Evolutionary conservation across 2,888 invertebrate genomes (phyloP), one percentile per base, ranked within the genome.

Genomic region (Dolomedes plantarius): DNA sequence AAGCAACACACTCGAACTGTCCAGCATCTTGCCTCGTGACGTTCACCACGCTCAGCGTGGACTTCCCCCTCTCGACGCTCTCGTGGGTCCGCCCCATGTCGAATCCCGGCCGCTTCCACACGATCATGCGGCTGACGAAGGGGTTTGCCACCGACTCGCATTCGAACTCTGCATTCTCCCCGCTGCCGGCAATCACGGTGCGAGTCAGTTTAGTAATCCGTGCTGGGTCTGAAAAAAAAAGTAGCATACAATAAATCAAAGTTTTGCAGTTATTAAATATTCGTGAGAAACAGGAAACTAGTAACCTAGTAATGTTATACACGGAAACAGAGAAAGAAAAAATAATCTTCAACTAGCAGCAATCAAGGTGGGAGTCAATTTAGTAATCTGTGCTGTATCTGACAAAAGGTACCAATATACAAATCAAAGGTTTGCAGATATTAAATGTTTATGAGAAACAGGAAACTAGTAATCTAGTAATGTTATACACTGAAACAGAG

Each of bases 101-200:
- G 89, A 96, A 94, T 78, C 95, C 94, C n/a, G 89, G 88, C 1
- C 89, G 64, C 88, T 94, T 94, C 98, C 98, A 98, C 32, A 94
- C 94, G 29, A 98, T 94, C 90, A 96, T 95, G 89, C 96, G 95
- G 31, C 95, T 94, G 36, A 94, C 94, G 86, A 97, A 92, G 0
- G 98, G 98, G 91, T 96, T 96, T 0, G 95, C 98, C 89, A 95
- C 95, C 11, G 96, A 96, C 19, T 94, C 94, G 90, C 98, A 98
- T 81, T 95, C 95, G 46, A 98, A 92, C 88, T 95, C 94, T 0
- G 96, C 96, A 89, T 95, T 95, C 90, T 95, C 95, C 78, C 95
- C 95, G 0, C 95, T 94, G 90, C 94, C 95, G 1, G 95, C 94
- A 75, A 96, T 93, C 0, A 95, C 94, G 76, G 94, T 94, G 89